Base-by-base conservation (phyloP, 2,888 invertebrate species). In the Margaritifera margaritifera region DNA sequence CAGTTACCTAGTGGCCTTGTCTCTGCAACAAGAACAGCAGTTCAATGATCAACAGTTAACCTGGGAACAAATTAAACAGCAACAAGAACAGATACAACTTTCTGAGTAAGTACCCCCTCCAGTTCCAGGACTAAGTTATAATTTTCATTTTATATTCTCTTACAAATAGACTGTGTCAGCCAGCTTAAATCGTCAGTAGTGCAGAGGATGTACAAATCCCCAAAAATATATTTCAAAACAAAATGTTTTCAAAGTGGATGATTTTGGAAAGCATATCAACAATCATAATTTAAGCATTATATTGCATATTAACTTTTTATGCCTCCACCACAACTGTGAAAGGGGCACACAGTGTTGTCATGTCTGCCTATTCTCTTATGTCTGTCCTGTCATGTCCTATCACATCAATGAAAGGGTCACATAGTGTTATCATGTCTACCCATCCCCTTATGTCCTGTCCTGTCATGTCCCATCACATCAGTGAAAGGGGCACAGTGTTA, bases 1-100 rank as follows among this genome's bases (percentile, higher is more conserved):
- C 83, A 91, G 91, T 80, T 91, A 89, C 82, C 83, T 91, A 79
- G 88, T 91, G 77, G 91, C 91, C 18, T 84, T 91, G 76, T 90
- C 90, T 52, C 81, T 91, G 66, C 90, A 91, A 84, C 89, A 90
- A 78, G 91, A 91, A 72, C 77, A 78, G 66, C 78, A 79, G 56
- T 56, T 72, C 24, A 66, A 64, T 25, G 75, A 71, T 50, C 72
- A 72, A 57, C 71, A 73, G 60, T 71, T 71, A 52, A 69, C 69
- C 22, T 64, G 66, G 64, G 58, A 69, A n/a, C 66, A 66, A 25
- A 61, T 42, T 27, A 55, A 60, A 51, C 72, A 76, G 25, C 75
- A 73, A 54, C 74, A 70, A n/a, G 67, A 69, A 54, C 75, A 75
- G 56, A 51, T 57, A 27, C 79, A 75, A 53, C 27, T 78, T 57